A percentile compares a stretch with the other conserved stretches of the same genome.
phyloP scores from a whole-genome alignment of 2,797 vertebrate genomes.

The Limosa lapponica region DNA sequence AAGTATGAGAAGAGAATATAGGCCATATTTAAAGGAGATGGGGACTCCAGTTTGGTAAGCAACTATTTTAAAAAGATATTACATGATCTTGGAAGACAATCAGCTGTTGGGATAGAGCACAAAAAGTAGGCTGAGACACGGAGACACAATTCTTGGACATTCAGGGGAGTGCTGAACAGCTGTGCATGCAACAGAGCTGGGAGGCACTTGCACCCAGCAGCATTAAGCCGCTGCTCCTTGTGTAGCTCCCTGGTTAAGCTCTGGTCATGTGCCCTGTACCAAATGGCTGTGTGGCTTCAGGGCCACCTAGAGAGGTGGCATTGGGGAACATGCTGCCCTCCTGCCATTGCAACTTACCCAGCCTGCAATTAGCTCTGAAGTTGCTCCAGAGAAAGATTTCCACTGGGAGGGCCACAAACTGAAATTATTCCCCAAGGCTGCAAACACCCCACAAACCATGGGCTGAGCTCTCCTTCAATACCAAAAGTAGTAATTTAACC shows the following conservation, averaged over 20 bases:
- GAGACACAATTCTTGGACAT: neutral
- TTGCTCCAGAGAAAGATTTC: neutral
- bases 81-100: neutral
- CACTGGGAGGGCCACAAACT: neutral
- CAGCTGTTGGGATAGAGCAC: neutral
- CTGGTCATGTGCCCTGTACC: neutral
- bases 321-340: fast-evolving
- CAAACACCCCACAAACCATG: neutral
- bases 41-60: neutral
- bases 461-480: neutral
- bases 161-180: fast-evolving
- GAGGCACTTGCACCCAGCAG: fast-evolving
- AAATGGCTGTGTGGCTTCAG: neutral
- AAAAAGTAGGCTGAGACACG: neutral
- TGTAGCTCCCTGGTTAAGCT: neutral
- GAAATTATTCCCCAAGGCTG: neutral
- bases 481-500: too few species aligned
- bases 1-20: neutral
- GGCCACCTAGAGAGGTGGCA: neutral
- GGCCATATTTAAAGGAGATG: neutral
- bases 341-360: neutral
- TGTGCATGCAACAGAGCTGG: neutral
- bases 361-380: neutral
- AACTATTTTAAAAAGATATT: neutral
- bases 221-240: fast-evolving